These are phyloP conservation scores for Folsomia manolachei DNA, from an alignment of 2,888 invertebrate genomes.

Conservation along the genomic window DNA sequence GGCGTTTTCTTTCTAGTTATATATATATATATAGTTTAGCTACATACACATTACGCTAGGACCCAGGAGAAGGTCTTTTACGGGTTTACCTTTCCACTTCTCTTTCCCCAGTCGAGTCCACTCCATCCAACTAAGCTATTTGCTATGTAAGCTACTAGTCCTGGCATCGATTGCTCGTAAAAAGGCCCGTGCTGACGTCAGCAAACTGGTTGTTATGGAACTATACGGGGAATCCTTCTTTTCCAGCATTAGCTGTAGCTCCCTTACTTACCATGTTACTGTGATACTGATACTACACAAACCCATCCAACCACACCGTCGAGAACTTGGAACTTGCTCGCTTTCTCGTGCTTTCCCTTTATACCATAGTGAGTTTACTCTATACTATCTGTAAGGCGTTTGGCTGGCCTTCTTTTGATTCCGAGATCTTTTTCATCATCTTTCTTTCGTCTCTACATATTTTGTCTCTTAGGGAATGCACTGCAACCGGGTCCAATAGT, in stretches of 20 bases:
- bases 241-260: not conserved
- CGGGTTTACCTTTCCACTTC: not conserved
- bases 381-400: too few species aligned
- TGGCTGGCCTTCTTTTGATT: too few species aligned
- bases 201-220: slow-evolving; percentile 20
- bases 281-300: not conserved
- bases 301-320: not conserved
- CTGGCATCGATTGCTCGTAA: slow-evolving; percentile 46
- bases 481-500: too few species aligned
- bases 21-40: too few species aligned
- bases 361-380: too few species aligned
- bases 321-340: too few species aligned
- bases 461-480: too few species aligned
- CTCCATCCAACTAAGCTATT: not conserved
- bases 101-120: not conserved
- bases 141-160: slow-evolving; percentile 20
- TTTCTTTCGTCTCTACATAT: too few species aligned
- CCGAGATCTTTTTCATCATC: too few species aligned
- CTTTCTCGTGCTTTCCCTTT: too few species aligned
- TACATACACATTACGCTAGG: too few species aligned
- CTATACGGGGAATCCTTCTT: slow-evolving; percentile 35
- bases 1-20: slow-evolving; percentile 6
- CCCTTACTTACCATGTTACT: too few species aligned
- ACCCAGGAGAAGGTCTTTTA: not conserved
- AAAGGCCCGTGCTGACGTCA: slow-evolving; percentile 46